Percentiles rank a stretch among this genome's conserved stretches.
phyloP scores from a whole-genome alignment of 2,888 invertebrate species.

The Epsilonema sp. region DNA sequence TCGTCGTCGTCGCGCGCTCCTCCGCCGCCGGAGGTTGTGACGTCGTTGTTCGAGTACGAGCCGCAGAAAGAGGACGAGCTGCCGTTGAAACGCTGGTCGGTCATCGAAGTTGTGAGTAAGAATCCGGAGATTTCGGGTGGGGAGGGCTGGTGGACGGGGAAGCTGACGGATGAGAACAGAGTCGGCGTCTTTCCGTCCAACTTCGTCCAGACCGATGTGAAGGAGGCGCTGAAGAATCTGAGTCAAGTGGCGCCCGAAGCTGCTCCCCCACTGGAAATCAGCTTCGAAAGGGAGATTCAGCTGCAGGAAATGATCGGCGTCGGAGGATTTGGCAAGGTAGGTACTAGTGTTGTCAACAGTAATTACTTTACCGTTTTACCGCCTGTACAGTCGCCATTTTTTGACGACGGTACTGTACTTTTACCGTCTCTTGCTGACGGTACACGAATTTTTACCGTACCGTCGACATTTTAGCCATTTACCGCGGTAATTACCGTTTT shows the following conservation, averaged over 20 bases:
- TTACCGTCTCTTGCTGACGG: too few species aligned
- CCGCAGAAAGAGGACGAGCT: constrained; percentile 17
- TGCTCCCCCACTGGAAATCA: not conserved
- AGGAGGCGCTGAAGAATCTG: constrained; percentile 7
- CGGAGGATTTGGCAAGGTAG: constrained; percentile 4
- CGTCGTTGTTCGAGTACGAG: constrained; percentile 14
- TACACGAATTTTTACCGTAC: too few species aligned
- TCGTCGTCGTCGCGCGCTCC: too few species aligned
- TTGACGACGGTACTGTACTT: too few species aligned
- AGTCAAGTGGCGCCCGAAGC: too few species aligned
- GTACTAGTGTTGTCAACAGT: too few species aligned
- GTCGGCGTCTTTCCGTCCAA: constrained; percentile 13
- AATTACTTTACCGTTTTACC: too few species aligned
- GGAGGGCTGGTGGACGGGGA: constrained; percentile 16
- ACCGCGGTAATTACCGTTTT: too few species aligned
- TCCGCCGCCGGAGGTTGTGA: constrained; percentile 1
- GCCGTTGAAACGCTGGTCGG: constrained; percentile 14
- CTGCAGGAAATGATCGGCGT: constrained; percentile 70
- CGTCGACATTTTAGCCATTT: too few species aligned
- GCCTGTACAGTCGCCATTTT: too few species aligned
- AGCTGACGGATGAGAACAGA: constrained; percentile 9
- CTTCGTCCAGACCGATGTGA: constrained; percentile 11
- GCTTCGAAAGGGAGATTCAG: too few species aligned
- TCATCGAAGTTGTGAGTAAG: constrained; percentile 12
- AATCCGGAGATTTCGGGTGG: constrained; percentile 12